Evolutionary conservation across 2,888 invertebrate species (phyloP), one percentile per base, ranked within the genome.

Genomic region (Papilio demoleus): DNA sequence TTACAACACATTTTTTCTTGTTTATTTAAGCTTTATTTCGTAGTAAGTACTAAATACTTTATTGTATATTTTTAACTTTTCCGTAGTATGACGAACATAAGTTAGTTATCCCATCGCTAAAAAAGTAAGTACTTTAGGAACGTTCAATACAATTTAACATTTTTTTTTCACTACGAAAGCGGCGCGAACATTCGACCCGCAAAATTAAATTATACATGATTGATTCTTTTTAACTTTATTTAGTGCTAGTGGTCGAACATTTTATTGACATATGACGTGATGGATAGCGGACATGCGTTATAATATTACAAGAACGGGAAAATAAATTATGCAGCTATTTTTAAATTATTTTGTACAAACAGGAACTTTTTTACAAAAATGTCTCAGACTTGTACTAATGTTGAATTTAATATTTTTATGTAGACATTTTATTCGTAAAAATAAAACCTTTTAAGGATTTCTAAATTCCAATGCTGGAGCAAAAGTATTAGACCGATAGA

Each of bases 191-290:
- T 67, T 60, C 58, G n/a, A 34, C 22, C 36, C 11, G 47, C 50
- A 22, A 53, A 50, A 67, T 53, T 61, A 50, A 67, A 67, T 67
- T 67, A 61, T 36, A 53, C 12, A 67, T 67, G 67, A 67, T 67
- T 53, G 67, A 67, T 67, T 53, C 38, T 67, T 67, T 53, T 40
- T 53, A 67, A 61, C 60, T 61, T 61, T 42, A 61, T 50, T 67
- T 53, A 53, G 40, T 27, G 66, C 38, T 61, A 53, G 67, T 40
- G 19, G 19, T 8, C 40, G 24, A 12, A 34, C 36, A 24, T 63
- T 68, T 68, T 64, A 87, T 86, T 87, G 90, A 87, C 89, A 83
- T 77, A 74, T 75, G 71, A 70, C 72, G 77, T 90, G 91, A 91
- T 91, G 86, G 90, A 91, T 90, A 84, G 82, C 79, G 76, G 74